phyloP scores from a whole-genome alignment of 2,113 vertebrate genomes.

The Anser cygnoides region DNA sequence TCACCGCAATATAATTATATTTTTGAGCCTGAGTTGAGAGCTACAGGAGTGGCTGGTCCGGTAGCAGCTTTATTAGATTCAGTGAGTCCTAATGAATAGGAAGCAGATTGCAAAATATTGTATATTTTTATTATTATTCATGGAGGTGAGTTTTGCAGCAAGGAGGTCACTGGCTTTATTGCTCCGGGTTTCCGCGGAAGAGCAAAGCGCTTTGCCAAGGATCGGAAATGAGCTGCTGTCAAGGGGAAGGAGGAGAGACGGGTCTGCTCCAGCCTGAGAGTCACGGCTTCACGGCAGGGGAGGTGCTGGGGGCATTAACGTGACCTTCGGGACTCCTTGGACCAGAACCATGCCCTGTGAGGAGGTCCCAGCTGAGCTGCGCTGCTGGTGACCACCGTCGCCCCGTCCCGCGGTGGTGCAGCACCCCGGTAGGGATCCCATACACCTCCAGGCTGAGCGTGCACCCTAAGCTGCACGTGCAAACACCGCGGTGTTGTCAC shows the following conservation, averaged over 20 bases:
- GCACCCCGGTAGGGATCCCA: fast-evolving
- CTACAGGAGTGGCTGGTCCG: background rate
- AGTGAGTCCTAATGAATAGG: conserved; percentile 21
- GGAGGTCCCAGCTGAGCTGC: background rate
- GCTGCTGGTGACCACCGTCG: background rate
- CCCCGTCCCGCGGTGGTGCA: background rate
- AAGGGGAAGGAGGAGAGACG: background rate
- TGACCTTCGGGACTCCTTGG: background rate
- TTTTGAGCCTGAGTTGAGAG: conserved; percentile 21
- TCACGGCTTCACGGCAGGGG: background rate
- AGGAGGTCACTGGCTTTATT: background rate
- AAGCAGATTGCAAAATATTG: background rate
- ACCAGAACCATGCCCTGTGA: fast-evolving
- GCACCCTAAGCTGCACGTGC: background rate
- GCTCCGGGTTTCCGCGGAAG: background rate
- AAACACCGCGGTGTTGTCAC: background rate
- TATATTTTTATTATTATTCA: background rate
- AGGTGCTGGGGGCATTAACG: background rate
- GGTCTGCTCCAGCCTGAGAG: background rate
- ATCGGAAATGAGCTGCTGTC: background rate
- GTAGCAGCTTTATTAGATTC: conserved; percentile 14
- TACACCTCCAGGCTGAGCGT: background rate
- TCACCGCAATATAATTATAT: conserved; percentile 18
- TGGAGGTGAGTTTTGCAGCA: background rate
- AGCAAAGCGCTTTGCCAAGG: background rate